phyloP scores from a whole-genome alignment of 2,888 invertebrate genomes.

The Acrocyrtus sp. region DNA sequence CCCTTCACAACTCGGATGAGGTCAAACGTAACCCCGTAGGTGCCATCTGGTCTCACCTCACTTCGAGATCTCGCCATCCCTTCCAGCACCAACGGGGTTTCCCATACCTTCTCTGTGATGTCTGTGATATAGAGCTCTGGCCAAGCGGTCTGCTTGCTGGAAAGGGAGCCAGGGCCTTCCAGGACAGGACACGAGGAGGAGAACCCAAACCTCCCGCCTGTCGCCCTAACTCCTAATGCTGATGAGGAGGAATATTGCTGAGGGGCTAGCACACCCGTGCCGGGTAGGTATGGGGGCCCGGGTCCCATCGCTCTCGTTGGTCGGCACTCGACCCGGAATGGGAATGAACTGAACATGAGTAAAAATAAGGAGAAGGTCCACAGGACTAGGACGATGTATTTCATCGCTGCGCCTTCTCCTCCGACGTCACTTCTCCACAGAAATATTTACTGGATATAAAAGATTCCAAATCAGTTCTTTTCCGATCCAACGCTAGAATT shows the following conservation, averaged over 20 bases:
- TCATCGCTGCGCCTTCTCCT: conserved; percentile 56
- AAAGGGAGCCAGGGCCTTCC: conserved; percentile 54
- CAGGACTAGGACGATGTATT: conserved; percentile 62
- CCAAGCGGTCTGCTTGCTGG: conserved; percentile 51
- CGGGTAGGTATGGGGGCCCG: conserved; percentile 52
- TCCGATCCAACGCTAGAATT: too few species aligned
- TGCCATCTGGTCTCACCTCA: conserved; percentile 62
- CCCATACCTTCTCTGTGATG: conserved; percentile 62
- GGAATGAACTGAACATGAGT: conserved; percentile 63
- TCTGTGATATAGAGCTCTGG: conserved; percentile 58
- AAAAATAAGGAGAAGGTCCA: conserved; percentile 63
- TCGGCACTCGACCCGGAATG: conserved; percentile 62
- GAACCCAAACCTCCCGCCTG: conserved; percentile 4
- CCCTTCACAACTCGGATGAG: conserved; percentile 62
- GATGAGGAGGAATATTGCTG: conserved; percentile 23
- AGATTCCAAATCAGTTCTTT: too few species aligned
- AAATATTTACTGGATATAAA: too few species aligned
- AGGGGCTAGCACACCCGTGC: conserved; percentile 20
- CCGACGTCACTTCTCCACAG: conserved; percentile 1
- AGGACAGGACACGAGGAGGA: conserved; percentile 59
- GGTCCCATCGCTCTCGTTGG: conserved; percentile 60
- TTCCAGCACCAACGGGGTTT: conserved; percentile 61
- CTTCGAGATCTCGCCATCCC: conserved; percentile 62
- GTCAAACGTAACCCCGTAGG: conserved; percentile 63
- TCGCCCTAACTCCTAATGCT: conserved; percentile 8